Conservation (phyloP, 2,797 vertebrate species). For the Syngnathus rostellatus region DNA sequence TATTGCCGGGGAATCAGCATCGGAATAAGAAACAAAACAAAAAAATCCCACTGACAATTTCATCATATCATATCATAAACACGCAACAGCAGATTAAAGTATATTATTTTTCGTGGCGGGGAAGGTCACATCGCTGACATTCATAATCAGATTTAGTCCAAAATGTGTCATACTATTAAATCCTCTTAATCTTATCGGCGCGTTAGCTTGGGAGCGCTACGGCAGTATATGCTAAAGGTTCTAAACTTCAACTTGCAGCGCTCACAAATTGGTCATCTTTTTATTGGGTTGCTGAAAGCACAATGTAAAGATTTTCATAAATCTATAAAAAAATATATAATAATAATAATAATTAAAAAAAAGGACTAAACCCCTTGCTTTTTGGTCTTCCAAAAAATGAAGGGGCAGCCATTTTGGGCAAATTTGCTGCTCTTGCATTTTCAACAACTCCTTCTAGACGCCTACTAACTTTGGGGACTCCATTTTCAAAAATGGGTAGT, state of each 20-base stretch:
- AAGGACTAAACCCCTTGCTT: too few relatives aligned
- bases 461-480: too few relatives aligned
- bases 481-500: too few relatives aligned
- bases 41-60: conserved; percentile 62
- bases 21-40: background rate
- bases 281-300: conserved; percentile 15
- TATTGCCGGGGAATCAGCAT: conserved; percentile 57
- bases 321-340: too few relatives aligned
- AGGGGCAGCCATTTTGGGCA: too few relatives aligned
- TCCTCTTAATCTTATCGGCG: conserved; percentile 61
- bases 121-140: conserved; percentile 51
- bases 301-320: background rate
- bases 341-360: too few relatives aligned
- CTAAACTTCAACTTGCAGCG: conserved; percentile 9
- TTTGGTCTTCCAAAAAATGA: too few relatives aligned
- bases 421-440: too few relatives aligned
- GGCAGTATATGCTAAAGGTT: conserved; percentile 19
- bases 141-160: conserved; percentile 70
- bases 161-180: conserved; percentile 62
- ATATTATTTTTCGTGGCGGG: background rate
- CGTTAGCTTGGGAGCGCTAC: conserved; percentile 48
- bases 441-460: too few relatives aligned
- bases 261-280: conserved; percentile 41
- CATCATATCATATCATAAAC: conserved; percentile 54
- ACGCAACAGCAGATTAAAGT: conserved; percentile 49